phyloP scores from a whole-genome alignment of 2,113 vertebrate species.

The Solenodon paradoxus region DNA sequence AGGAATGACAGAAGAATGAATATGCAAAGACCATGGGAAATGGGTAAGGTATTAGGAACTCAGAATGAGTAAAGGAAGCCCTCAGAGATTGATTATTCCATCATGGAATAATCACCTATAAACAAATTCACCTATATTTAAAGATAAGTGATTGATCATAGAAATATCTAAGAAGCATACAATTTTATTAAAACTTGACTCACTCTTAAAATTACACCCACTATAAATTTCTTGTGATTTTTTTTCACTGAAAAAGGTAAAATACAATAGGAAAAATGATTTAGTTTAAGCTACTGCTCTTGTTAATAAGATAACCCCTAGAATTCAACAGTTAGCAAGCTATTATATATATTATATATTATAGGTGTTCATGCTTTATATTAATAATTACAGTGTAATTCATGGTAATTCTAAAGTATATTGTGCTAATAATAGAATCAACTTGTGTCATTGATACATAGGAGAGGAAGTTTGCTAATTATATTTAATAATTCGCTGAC shows the following conservation, averaged over 20 bases:
- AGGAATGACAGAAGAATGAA: neutral
- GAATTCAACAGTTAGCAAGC: neutral
- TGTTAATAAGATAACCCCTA: conserved; percentile 12
- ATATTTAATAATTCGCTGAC: conserved; percentile 36
- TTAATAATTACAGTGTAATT: neutral
- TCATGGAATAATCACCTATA: neutral
- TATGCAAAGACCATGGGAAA: neutral
- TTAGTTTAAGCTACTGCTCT: conserved; percentile 15
- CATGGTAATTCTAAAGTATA: neutral
- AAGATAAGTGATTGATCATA: neutral
- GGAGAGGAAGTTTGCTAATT: conserved; percentile 38
- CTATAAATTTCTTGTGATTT: neutral
- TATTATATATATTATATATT: too few species aligned
- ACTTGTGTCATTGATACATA: neutral
- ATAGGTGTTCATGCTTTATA: conserved; percentile 19
- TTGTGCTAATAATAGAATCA: neutral
- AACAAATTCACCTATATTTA: neutral
- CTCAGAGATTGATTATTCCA: neutral
- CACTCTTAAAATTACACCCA: neutral
- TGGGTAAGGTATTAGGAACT: neutral
- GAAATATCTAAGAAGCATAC: neutral
- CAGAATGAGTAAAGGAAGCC: neutral
- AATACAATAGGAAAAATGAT: conserved; percentile 10
- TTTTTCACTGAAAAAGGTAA: neutral
- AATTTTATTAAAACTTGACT: conserved; percentile 28